Evolutionary conservation across 2,888 invertebrate genomes (phyloP), one percentile per base, ranked within the genome.

Genomic region (Plebejus anna): DNA sequence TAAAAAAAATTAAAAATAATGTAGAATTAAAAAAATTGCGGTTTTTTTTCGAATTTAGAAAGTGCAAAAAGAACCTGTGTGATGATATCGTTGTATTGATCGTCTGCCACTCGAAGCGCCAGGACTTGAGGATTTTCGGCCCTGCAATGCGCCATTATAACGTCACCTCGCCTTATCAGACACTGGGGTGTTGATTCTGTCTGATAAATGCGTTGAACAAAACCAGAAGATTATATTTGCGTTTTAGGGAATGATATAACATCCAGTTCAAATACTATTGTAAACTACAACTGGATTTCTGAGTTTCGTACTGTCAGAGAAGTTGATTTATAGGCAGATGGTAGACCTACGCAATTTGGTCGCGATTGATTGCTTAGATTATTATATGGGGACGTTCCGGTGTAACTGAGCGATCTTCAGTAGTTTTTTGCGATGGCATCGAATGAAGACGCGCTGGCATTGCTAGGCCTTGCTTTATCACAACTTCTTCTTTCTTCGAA

Each of bases 61-160:
- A 61, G 61, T 75, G 57, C 71, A 76, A 47, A 78, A 61, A 22
- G 77, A 78, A 78, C 75, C 78, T 75, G 51, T 78, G 77, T 77
- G 51, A 79, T 73, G 47, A 72, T 77, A 75, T 71, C 75, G 77
- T 78, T 77, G 81, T 88, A 88, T 90, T 84, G 89, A 89, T 90
- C 87, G 82, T 81, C 80, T 83, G 84, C 84, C 86, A 85, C 82
- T 79, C 79, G 77, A 80, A 81, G 80, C 80, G 80, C 76, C 80
- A 80, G 78, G 79, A 81, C 80, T 84, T 78, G 83, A 83, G 80
- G 79, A 81, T 88, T 89, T 90, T 89, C 82, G 87, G 89, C 84
- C 82, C 89, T 90, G 90, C 90, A 90, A 89, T 90, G 90, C 90
- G 89, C 86, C 90, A 89, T 89, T 91, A 91, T 91, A 90, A 87